Base-by-base conservation (phyloP, 2,797 vertebrate species). In the Zenarchopterus dispar region DNA sequence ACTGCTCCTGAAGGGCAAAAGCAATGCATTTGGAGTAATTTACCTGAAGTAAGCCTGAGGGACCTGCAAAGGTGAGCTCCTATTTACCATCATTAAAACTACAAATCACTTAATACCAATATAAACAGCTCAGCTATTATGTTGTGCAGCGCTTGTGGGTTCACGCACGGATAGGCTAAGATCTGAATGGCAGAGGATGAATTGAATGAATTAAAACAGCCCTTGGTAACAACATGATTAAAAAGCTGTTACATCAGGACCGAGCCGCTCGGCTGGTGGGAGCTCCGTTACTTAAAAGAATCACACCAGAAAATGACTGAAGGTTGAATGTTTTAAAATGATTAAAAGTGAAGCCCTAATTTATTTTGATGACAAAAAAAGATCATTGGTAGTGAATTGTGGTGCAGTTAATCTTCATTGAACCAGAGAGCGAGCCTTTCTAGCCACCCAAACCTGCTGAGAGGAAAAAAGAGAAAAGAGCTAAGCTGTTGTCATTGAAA, bases 41-140 rank as follows among this genome's bases (percentile, higher is more conserved):
- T 92, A 93, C 91, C 90, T 92, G 90, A 88, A 91, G 85, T 88
- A 90, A 92, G 91, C 90, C 90, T 78, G 81, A 79, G 91, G 91
- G 44, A 89, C 76, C 80, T 21, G 73, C 81, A 89, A 91, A 90
- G 91, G 90, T 91, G 88, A 91, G 89, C 89, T 90, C 86, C 83
- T 89, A 90, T 91, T 91, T 91, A 90, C 90, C 85, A 78, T 92
- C 92, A 92, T 92, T 93, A 93, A 92, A 92, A 92, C 86, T 89
- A 92, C 91, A 92, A 92, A 92, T 92, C 90, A 88, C 89, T 91
- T 93, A 92, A 91, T 92, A 89, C 89, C 84, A 85, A 90, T 89
- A 85, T 87, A 90, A 92, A 91, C 87, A 92, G 90, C 91, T 93
- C 87, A 90, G 90, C 90, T 91, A 88, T 90, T 90, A 90, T 82